Conservation (phyloP, 2,888 invertebrate genomes). For the Ennomos quercinarius region DNA sequence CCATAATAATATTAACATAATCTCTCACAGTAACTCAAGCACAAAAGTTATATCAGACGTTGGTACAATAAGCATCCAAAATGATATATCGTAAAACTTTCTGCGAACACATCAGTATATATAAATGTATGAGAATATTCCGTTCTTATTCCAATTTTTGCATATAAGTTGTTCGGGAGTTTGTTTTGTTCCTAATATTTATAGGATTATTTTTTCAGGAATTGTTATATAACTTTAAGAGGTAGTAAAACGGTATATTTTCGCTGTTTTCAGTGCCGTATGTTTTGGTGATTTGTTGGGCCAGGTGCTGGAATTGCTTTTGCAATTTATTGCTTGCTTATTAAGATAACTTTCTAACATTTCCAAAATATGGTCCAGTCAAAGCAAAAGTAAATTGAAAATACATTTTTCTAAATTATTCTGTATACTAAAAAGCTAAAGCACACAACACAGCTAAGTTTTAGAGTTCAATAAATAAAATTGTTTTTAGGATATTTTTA, state of each 20-base stretch:
- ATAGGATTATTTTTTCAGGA: constrained; percentile 36
- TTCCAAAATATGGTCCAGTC: too few species aligned
- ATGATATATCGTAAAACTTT: constrained; percentile 63
- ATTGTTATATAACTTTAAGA: constrained; percentile 32
- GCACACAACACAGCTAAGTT: too few species aligned
- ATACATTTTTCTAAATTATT: too few species aligned
- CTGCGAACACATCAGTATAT: constrained; percentile 53
- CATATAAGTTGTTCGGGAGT: constrained; percentile 34
- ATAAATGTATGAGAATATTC: constrained; percentile 23
- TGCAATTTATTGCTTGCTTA: constrained; percentile 31
- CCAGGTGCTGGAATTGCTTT: constrained; percentile 30
- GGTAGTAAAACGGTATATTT: constrained; percentile 34
- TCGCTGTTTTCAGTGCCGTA: constrained; percentile 18
- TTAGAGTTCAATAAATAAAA: too few species aligned
- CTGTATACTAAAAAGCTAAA: too few species aligned
- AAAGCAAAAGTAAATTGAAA: too few species aligned
- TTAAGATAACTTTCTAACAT: not conserved
- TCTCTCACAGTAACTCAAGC: constrained; percentile 37
- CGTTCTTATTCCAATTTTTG: constrained; percentile 35
- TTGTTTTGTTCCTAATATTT: constrained; percentile 40
- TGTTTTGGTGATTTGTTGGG: constrained; percentile 33
- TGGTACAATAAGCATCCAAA: constrained; percentile 42
- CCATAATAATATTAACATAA: constrained; percentile 46
- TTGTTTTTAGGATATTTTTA: too few species aligned
- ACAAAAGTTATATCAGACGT: constrained; percentile 43